phyloP scores from a whole-genome alignment of 2,797 vertebrate genomes.

The Harpagifer antarcticus region DNA sequence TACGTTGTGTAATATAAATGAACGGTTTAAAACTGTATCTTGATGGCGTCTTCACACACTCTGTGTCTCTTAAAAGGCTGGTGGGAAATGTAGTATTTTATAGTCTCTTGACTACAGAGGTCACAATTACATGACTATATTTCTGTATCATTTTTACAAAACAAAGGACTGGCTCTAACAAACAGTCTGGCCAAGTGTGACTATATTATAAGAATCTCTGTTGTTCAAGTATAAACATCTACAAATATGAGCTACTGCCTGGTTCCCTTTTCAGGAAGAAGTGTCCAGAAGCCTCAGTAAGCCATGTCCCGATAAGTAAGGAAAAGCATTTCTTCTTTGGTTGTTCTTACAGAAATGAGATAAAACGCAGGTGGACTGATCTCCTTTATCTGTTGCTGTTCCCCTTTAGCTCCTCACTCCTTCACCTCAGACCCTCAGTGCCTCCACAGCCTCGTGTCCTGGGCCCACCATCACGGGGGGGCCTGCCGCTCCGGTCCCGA shows the following conservation, averaged over 20 bases:
- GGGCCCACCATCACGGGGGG: slow-evolving; percentile 90
- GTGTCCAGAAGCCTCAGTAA: slow-evolving; percentile 47
- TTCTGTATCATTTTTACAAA: too few relatives aligned
- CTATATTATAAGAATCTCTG: neutral
- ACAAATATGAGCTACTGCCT: neutral
- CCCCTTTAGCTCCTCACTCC: slow-evolving; percentile 44
- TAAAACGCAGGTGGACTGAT: neutral
- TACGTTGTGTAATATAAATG: too few relatives aligned
- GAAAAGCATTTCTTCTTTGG: neutral
- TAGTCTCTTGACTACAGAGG: too few relatives aligned
- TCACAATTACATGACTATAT: too few relatives aligned
- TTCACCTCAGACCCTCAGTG: slow-evolving; percentile 89
- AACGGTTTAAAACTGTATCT: too few relatives aligned
- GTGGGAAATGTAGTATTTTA: too few relatives aligned
- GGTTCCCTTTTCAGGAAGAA: slow-evolving; percentile 69
- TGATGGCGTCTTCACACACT: too few relatives aligned
- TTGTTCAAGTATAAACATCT: neutral
- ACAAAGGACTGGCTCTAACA: too few relatives aligned
- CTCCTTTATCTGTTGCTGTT: neutral
- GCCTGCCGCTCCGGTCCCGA: slow-evolving; percentile 86
- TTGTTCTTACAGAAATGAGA: neutral
- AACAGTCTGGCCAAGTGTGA: neutral
- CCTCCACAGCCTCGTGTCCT: slow-evolving; percentile 90
- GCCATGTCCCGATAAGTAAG: slow-evolving; percentile 64
- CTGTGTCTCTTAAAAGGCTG: too few relatives aligned